Conservation (phyloP, 2,113 vertebrate species). For the Helogale parvula region DNA sequence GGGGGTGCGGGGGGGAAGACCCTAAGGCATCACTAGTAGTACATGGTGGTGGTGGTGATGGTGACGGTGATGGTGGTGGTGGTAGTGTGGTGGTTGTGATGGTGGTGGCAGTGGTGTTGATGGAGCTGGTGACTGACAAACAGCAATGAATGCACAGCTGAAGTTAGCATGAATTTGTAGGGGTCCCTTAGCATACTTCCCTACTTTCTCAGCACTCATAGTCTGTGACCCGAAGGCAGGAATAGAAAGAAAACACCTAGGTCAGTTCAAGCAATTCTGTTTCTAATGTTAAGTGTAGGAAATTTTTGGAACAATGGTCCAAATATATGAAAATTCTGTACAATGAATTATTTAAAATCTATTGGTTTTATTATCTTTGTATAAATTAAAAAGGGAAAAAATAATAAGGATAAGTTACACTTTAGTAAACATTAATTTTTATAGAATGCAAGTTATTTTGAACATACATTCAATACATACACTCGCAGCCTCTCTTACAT, state of each 20-base stretch:
- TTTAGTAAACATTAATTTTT: background rate
- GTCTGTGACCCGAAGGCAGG: background rate
- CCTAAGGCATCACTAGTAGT: background rate
- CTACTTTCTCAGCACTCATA: background rate
- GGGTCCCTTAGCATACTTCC: background rate
- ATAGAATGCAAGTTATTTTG: background rate
- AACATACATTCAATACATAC: too few species aligned
- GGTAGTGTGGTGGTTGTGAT: background rate
- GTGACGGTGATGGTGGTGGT: background rate
- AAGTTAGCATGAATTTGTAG: background rate
- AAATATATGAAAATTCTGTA: background rate
- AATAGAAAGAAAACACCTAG: background rate
- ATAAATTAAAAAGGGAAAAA: background rate
- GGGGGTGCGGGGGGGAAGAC: background rate
- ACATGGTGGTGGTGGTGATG: background rate
- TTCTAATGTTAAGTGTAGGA: background rate
- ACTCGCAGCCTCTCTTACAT: background rate
- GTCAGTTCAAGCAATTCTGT: background rate
- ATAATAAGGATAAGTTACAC: background rate
- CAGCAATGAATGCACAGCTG: background rate
- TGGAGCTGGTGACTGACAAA: background rate
- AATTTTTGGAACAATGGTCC: background rate
- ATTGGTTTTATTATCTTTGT: conserved; percentile 1
- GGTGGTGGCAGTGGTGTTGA: background rate
- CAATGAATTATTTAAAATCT: background rate